Conservation (phyloP, 2,888 invertebrate genomes). For the Conistra vaccinii region DNA sequence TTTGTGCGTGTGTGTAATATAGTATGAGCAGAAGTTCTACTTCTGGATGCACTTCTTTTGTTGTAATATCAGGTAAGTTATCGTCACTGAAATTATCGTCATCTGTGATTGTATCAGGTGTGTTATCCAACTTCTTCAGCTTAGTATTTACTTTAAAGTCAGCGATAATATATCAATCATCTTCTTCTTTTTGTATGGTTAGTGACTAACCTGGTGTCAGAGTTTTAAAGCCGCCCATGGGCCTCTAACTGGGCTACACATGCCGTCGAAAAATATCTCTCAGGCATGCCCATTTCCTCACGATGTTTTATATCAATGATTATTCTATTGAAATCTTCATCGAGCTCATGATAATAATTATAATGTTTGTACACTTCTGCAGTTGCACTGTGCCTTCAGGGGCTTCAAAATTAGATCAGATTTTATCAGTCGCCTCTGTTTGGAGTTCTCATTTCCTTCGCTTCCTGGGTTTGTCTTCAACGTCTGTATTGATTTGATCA, state of each 20-base stretch:
- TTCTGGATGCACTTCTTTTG: neutral
- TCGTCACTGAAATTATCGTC: neutral
- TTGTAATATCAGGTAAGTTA: neutral
- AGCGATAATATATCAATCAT: neutral
- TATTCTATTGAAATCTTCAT: neutral
- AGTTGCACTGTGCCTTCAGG: neutral
- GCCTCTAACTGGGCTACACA: too few species aligned
- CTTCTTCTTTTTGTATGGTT: too few species aligned
- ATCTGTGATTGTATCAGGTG: neutral
- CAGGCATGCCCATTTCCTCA: too few species aligned
- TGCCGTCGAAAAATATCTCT: too few species aligned
- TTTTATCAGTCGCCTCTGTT: neutral
- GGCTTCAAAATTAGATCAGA: neutral
- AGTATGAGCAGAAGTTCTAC: slow-evolving; percentile 20
- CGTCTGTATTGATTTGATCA: neutral
- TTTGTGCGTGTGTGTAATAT: neutral
- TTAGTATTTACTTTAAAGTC: neutral
- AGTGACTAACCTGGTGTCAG: too few species aligned
- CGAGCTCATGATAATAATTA: neutral
- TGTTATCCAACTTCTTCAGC: neutral
- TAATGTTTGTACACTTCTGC: neutral
- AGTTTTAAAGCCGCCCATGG: too few species aligned
- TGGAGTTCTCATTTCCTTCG: neutral
- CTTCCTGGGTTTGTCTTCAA: neutral
- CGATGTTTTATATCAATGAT: too few species aligned